Evolutionary conservation across 2,113 vertebrate genomes (phyloP).

Genomic region (Ascaphus truei): DNA sequence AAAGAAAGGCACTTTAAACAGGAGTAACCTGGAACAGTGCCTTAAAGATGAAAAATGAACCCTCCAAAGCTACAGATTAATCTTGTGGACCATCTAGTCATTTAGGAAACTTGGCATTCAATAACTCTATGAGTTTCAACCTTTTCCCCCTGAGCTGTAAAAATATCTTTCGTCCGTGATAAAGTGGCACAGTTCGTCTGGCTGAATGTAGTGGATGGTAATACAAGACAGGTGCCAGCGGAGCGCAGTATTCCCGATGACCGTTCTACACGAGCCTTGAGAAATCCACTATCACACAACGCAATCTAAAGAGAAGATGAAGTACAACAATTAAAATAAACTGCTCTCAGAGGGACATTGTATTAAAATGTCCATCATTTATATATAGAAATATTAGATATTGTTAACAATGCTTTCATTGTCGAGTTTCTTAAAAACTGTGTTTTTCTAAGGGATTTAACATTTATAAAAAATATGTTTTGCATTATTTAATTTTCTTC

Average conservation of each 20-base stretch:
- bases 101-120: constrained; percentile 36
- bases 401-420: no score
- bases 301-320: no score
- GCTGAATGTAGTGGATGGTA: constrained; percentile 48
- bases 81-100: constrained; percentile 38
- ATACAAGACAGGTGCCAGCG: constrained; percentile 57
- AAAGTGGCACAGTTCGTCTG: constrained; percentile 42
- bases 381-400: no score
- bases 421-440: no score
- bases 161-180: constrained; percentile 51
- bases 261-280: constrained; percentile 32
- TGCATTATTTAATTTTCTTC: no score
- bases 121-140: constrained; percentile 42
- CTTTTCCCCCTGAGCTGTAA: constrained; percentile 44
- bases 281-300: no score
- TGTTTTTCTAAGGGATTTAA: no score
- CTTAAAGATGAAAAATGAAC: constrained; percentile 51
- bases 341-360: no score
- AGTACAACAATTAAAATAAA: no score
- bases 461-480: no score
- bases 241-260: neutral
- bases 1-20: no score
- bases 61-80: constrained; percentile 41
- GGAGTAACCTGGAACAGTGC: constrained; percentile 19
- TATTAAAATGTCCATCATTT: no score